These are phyloP conservation scores for Barypeithes pellucidus DNA, from an alignment of 2,888 invertebrate species.

Conservation along the genomic window DNA sequence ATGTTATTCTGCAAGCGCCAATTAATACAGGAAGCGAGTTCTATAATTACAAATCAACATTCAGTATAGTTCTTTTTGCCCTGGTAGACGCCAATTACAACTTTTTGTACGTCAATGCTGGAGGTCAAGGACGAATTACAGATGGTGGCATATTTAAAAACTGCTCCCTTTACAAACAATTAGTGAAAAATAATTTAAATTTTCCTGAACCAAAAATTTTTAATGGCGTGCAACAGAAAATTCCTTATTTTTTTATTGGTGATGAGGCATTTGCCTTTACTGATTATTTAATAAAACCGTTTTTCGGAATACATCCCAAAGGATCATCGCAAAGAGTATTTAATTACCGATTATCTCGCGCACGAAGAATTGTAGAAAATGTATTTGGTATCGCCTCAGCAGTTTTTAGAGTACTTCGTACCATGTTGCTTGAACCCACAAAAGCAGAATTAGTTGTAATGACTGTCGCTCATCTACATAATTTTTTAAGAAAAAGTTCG, in stretches of 20 bases:
- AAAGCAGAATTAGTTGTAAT: not conserved
- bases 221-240: not conserved
- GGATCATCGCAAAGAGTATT: conserved; percentile 55
- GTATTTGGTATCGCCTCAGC: conserved; percentile 46
- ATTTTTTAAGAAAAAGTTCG: not conserved
- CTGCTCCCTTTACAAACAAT: no score
- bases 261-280: conserved; percentile 52
- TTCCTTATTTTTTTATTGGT: conserved; percentile 48
- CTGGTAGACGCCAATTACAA: conserved; percentile 21
- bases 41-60: conserved; percentile 26
- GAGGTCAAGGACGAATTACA: conserved; percentile 30
- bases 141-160: conserved; percentile 27
- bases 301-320: conserved; percentile 49
- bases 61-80: conserved; percentile 28
- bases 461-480: not conserved
- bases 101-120: conserved; percentile 30
- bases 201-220: not conserved
- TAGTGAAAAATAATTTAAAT: no score
- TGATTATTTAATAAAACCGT: conserved; percentile 54
- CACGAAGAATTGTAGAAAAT: conserved; percentile 46
- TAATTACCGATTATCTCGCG: conserved; percentile 54
- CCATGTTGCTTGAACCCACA: conserved; percentile 46
- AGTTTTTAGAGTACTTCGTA: conserved; percentile 47
- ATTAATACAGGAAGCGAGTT: conserved; percentile 25
- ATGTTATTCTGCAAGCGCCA: conserved; percentile 45